Evolutionary conservation across 1,140 invertebrate species (phyloP).

Genomic region (Brachionus angularis): DNA sequence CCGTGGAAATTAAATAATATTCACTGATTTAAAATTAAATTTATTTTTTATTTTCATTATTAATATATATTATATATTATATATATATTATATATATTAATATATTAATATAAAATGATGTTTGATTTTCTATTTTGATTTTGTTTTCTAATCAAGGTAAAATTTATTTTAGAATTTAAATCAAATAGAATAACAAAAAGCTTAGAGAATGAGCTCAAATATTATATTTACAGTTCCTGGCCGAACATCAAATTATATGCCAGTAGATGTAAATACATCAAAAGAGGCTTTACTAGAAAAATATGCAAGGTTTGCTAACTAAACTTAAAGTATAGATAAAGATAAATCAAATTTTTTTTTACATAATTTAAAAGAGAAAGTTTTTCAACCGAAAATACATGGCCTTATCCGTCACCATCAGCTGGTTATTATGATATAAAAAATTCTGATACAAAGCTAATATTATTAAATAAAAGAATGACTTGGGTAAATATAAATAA

Average conservation of each 20-base stretch:
- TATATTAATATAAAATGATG: too few relatives aligned
- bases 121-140: too few relatives aligned
- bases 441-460: constrained; percentile 25
- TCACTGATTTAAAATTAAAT: too few relatives aligned
- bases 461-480: constrained; percentile 13
- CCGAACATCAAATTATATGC: constrained; percentile 29
- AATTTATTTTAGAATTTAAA: too few relatives aligned
- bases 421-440: constrained; percentile 33
- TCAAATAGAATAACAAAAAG: too few relatives aligned
- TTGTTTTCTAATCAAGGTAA: constrained; percentile 32
- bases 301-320: constrained; percentile 15
- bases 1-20: too few relatives aligned
- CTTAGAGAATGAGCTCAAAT: constrained; percentile 8
- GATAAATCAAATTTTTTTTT: not conserved
- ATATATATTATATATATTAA: too few relatives aligned
- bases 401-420: constrained; percentile 21
- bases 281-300: constrained; percentile 16
- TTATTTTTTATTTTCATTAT: too few relatives aligned
- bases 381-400: constrained; percentile 23
- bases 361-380: not conserved
- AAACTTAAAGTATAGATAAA: not conserved
- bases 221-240: constrained; percentile 29
- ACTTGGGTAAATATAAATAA: not conserved
- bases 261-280: constrained; percentile 19
- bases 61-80: too few relatives aligned